phyloP scores from a whole-genome alignment of 2,113 vertebrate species.

The Zootoca vivipara region DNA sequence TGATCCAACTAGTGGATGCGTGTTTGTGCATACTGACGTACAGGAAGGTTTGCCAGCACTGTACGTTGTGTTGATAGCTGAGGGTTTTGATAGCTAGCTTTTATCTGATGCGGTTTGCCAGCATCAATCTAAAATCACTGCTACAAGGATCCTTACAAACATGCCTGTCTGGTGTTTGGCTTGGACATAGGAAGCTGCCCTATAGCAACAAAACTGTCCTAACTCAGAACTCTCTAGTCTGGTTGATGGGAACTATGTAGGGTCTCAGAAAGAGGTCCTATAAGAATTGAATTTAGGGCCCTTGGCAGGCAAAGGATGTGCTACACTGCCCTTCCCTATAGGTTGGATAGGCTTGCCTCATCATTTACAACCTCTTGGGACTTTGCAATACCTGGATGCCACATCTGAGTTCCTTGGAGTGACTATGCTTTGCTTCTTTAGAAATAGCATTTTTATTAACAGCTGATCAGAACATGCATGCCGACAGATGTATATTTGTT shows the following conservation, averaged over 20 bases:
- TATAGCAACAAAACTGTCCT: not conserved
- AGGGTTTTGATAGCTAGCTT: no score
- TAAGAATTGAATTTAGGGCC: not conserved
- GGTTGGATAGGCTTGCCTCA: not conserved
- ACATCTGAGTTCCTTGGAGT: not conserved
- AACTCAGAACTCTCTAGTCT: not conserved
- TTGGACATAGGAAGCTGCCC: not conserved
- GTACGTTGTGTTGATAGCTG: no score
- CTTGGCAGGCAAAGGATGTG: not conserved
- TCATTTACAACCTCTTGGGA: not conserved
- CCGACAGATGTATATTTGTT: no score
- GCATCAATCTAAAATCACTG: no score
- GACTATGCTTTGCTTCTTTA: not conserved
- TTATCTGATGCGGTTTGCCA: no score
- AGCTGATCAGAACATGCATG: not conserved
- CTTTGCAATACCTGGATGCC: not conserved
- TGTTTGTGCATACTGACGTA: no score
- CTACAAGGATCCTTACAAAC: no score
- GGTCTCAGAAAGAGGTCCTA: not conserved
- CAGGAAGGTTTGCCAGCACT: no score
- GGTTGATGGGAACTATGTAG: no score
- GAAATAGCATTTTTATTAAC: not conserved
- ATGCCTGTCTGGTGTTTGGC: not conserved
- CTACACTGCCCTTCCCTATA: not conserved
- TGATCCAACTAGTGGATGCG: no score